Evolutionary conservation across 2,888 invertebrate species (phyloP), one percentile per base, ranked within the genome.

Genomic region (Choristoneura rosaceana): DNA sequence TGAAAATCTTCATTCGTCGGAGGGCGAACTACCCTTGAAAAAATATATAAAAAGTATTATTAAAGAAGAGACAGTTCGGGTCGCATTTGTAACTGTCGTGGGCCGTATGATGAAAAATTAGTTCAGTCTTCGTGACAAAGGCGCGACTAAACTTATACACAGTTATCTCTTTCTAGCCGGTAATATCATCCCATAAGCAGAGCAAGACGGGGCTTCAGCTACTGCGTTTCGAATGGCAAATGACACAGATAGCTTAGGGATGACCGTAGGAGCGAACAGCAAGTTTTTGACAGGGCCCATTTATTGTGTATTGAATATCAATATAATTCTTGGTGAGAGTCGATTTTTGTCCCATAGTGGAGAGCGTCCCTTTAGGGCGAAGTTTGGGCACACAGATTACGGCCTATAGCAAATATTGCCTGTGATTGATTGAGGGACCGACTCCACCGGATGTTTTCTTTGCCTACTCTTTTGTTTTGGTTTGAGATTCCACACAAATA

Each of bases 91-190:
- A 90, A 93, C 94, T 94, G 94, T 94, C 94, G 90, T 83, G 89
- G 90, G 90, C 91, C 92, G 94, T 94, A 94, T 94, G 94, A 94
- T 94, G 94, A 94, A 94, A 94, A 94, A 94, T 94, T 94, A 93
- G 93, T 92, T 91, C 93, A 92, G 92, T 91, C 90, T 87, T 92
- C 89, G 90, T 93, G 91, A 93, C 92, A 93, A 92, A 93, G 91
- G 91, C 91, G 88, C 88, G 90, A 43, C 91, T 91, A 92, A 91
- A 88, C 93, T 89, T 88, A 87, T 86, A 86, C 86, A 86, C 81
- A 80, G 82, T 85, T 86, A 87, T 92, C 91, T 86, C 90, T 79
- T 81, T 94, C 87, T 78, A 75, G 79, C 90, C 62, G 45, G 34
- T 59, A 61, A 34, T 60, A 68, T 10, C 75, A 77, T 77, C 73